Evolutionary conservation across 2,888 invertebrate genomes (phyloP), one percentile per base, ranked within the genome.

Genomic region (Cephonodes hylas): DNA sequence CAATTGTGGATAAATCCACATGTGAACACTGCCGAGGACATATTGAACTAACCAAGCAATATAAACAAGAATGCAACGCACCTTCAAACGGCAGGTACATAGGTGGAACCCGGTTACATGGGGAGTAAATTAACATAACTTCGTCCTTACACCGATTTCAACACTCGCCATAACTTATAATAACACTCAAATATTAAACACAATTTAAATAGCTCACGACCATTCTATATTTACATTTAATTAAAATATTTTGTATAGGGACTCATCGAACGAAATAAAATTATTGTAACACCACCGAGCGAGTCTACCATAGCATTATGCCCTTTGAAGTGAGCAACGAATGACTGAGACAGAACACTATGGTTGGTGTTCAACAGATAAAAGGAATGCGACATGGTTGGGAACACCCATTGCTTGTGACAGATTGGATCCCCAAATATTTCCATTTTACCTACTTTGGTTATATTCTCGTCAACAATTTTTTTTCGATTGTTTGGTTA

Each of bases 41-140:
- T 6, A 38, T 20, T 15, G 22, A 38, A 22, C 13, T 58, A 58
- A 42, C 42, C 34, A 58, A 38, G 22, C 42, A 38, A 64, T 58
- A 71, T 74, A 77, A 75, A 74, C 68, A 79, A 65, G 70, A 72
- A 74, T 79, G 77, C 75, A 79, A 86, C 89, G 75, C 82, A 90
- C 91, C 90, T 91, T 86, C 76, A 74, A 80, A 82, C 79, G 76
- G 81, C 90, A 88, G 91, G 88, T 86, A 89, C 80, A 84, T 85
- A 89, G 89, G 88, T 89, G 81, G 80, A 87, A 83, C 88, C 85
- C 88, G 88, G 90, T 89, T 88, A 85, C 86, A 86, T 86, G 80
- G 80, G 83, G 76, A 81, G 81, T 79, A 80, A 83, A 89, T 88
- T 88, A 91, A 80, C 91, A 90, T 89, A 89, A 86, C 88, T 87